phyloP scores from a whole-genome alignment of 2,888 invertebrate species.

The Ditylenchus weischeri region DNA sequence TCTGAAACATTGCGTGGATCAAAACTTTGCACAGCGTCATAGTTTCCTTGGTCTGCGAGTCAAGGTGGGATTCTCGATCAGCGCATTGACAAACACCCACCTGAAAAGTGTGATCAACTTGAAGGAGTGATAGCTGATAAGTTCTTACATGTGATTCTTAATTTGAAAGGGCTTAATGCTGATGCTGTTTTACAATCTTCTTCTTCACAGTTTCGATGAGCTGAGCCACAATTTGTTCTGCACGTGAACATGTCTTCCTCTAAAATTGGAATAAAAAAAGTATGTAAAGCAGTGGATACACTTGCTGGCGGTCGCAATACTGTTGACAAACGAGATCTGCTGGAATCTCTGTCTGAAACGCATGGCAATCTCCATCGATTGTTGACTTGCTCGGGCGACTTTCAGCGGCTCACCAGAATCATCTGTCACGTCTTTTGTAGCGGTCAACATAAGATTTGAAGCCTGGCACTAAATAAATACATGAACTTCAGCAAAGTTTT shows the following conservation, averaged over 20 bases:
- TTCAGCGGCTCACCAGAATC: slow-evolving; percentile 75
- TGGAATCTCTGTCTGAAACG: slow-evolving; percentile 80
- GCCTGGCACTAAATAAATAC: slow-evolving; percentile 68
- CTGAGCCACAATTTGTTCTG: slow-evolving; percentile 83
- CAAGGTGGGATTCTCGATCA: slow-evolving; percentile 97
- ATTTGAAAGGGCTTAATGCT: slow-evolving; percentile 88
- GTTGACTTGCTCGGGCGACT: slow-evolving; percentile 72
- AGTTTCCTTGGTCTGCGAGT: slow-evolving; percentile 98
- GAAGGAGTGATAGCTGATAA: too few species aligned
- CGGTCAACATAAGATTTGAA: slow-evolving; percentile 95
- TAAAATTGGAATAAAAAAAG: too few species aligned
- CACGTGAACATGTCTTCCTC: slow-evolving; percentile 89
- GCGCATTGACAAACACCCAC: slow-evolving; percentile 93
- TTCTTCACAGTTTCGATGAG: slow-evolving; percentile 79
- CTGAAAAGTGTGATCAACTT: too few species aligned
- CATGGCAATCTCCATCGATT: slow-evolving; percentile 91
- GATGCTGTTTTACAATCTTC: slow-evolving; percentile 84
- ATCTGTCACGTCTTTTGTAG: slow-evolving; percentile 79
- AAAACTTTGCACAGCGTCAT: slow-evolving; percentile 96
- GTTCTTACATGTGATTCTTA: slow-evolving; percentile 76
- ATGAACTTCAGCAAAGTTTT: too few species aligned
- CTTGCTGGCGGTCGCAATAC: slow-evolving; percentile 88
- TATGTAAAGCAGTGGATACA: slow-evolving; percentile 6
- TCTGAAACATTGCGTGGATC: slow-evolving; percentile 86
- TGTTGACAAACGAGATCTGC: slow-evolving; percentile 97